Evolutionary conservation across 2,797 vertebrate genomes (phyloP), one percentile per base, ranked within the genome.

Genomic region (Hirundo rustica): DNA sequence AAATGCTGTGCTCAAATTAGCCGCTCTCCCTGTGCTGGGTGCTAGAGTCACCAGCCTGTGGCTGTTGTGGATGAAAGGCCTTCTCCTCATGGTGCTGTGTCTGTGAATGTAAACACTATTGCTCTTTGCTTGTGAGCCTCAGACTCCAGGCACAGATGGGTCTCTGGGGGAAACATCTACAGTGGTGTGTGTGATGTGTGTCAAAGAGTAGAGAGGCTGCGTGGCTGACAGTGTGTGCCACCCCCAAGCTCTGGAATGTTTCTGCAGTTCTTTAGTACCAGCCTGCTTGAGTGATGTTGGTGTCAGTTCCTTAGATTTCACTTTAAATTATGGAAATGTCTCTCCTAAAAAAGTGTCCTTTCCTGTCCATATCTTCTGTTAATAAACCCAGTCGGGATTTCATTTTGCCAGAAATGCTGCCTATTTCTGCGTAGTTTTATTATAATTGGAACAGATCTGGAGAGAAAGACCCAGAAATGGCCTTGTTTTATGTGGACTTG

Each of bases 81-180:
- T 12, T 30, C 22, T 81, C 0, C 26, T 87, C 0, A 0, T 32
- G 36, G 2, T 61, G 38, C 47, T 68, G 42, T 38, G 3, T 60
- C 20, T 64, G 20, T 26, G 38, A 70, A 16, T n/a, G 36, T 44
- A 45, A 83, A 29, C 0, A 1, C 8, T 42, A 0, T 7, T 77
- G 17, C 54, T 72, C 11, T 34, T 60, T 72, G 38, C 25, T 65
- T 40, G 5, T 0, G 1, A 32, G 57, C 54, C 34, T 75, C 13
- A 18, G 5, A 9, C 78, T 57, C 38, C 7, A 11, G 61, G 21
- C 34, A 32, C 5, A 13, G 27, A 11, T 34, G 20, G 3, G 19
- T 88, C 13, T 61, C 9, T 20, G 38, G 20, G 30, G 25, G 1
- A 47, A 29, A 5, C 14, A 17, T 44, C 34, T 7, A 1, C 19